Evolutionary conservation across 1,140 invertebrate genomes (phyloP), one percentile per base, ranked within the genome.

Genomic region (Drosophila subpulchrella): DNA sequence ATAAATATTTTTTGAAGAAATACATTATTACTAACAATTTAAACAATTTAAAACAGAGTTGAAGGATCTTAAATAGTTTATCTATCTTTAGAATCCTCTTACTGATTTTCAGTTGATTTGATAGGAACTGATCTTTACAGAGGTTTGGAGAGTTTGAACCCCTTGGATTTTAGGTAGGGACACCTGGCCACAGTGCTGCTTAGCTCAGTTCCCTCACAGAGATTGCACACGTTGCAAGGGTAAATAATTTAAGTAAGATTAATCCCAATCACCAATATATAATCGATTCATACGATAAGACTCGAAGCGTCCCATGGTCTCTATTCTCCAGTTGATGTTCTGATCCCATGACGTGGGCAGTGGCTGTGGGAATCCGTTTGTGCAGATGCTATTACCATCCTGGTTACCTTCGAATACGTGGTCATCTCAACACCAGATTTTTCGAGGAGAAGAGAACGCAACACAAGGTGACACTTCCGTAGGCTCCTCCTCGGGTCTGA

Each of bases 371-470:
- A 58, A 58, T 8, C 30, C 56, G 6, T 47, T 58, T 11, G 42
- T 58, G 6, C 42, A 41, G 4, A 32, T 13, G 12, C 56, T 30
- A 32, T 47, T 13, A 6, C 6, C 42, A 24, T 58, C 42, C 12
- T 15, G 55, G n/a, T 57, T 57, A 6, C 55, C 55, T 10, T 57
- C 55, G 15, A 57, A 57, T 11, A 44, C 44, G 5, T 57, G 39
- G 2, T 11, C 39, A 5, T 57, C 55, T 30, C 55, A 39, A 44
- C 39, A 57, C 55, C 39, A 57, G 7, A 15, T 44, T 57, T 39
- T 57, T 57, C 27, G 41, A 44, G 39, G 55, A 57, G 39, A 57
- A 57, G 39, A 57, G 55, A n/a, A 57, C 55, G 38, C 55, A 39
- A 20, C 32, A 57, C 5, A 39, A 30, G 27, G 39, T 57, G 27